Percentiles rank a stretch among this genome's conserved stretches.
phyloP scores from a whole-genome alignment of 2,888 invertebrate species.

The Hybos culiciformis region DNA sequence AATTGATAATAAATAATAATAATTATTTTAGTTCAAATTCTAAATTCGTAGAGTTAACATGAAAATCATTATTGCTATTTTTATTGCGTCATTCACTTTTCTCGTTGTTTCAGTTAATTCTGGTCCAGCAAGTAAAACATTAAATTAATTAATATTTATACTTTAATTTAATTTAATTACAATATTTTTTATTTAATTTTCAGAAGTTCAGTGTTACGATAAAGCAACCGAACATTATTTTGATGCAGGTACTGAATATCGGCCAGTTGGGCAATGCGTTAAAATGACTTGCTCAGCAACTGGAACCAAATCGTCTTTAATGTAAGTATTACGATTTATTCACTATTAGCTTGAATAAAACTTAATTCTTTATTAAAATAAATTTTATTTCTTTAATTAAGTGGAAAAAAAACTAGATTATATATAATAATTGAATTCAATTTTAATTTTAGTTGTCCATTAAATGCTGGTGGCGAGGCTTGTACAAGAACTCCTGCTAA shows the following conservation, averaged over 20 bases:
- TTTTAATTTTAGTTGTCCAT: conserved; percentile 5
- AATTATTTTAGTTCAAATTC: too few species aligned
- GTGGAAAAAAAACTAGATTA: background rate
- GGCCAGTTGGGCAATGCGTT: conserved; percentile 16
- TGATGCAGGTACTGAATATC: conserved; percentile 12
- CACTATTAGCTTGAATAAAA: background rate
- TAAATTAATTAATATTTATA: too few species aligned
- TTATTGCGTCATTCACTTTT: too few species aligned
- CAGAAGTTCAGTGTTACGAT: conserved; percentile 8
- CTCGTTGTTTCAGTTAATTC: too few species aligned
- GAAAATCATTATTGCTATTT: too few species aligned
- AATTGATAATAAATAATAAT: too few species aligned
- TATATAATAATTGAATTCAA: too few species aligned
- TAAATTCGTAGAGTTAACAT: too few species aligned
- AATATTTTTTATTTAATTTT: background rate
- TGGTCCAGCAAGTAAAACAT: too few species aligned
- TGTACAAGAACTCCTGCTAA: conserved; percentile 18
- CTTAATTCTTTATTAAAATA: background rate
- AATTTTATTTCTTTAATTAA: background rate
- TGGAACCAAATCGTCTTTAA: conserved; percentile 8
- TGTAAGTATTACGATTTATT: conserved; percentile 13
- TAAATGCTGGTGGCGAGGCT: background rate
- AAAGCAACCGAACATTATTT: conserved; percentile 11
- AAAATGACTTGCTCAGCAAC: conserved; percentile 13
- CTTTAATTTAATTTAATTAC: background rate